Evolutionary conservation across 2,797 vertebrate genomes (phyloP).

Genomic region (Poeciliopsis presidionis): DNA sequence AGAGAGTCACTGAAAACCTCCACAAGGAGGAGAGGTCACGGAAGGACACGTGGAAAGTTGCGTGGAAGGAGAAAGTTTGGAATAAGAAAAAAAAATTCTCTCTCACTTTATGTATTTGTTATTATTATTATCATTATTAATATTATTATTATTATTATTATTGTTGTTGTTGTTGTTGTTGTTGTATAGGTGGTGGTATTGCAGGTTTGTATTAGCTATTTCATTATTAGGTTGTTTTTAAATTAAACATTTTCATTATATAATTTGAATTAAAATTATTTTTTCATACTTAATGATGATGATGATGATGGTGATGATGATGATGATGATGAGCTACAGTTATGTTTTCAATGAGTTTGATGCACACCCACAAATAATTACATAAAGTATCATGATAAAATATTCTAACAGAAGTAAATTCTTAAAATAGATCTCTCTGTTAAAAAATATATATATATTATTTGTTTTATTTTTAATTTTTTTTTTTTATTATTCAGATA

Average conservation of each 20-base stretch:
- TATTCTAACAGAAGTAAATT: neutral
- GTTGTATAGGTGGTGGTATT: neutral
- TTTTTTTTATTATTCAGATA: neutral
- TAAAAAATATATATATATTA: neutral
- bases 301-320: neutral
- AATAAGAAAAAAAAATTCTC: neutral
- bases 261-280: neutral
- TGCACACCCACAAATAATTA: neutral
- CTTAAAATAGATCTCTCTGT: neutral
- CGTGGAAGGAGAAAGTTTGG: neutral
- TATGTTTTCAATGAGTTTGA: neutral
- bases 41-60: neutral
- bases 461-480: neutral
- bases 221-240: neutral
- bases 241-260: neutral
- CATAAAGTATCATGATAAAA: neutral
- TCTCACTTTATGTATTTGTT: neutral
- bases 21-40: neutral
- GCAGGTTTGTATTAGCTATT: neutral
- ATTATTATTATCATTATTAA: neutral
- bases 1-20: neutral
- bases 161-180: neutral
- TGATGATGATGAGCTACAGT: neutral
- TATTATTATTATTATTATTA: neutral
- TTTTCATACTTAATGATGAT: neutral